These are phyloP conservation scores for Meda fulgida DNA, from an alignment of 2,797 vertebrate genomes.

Conservation along the genomic window DNA sequence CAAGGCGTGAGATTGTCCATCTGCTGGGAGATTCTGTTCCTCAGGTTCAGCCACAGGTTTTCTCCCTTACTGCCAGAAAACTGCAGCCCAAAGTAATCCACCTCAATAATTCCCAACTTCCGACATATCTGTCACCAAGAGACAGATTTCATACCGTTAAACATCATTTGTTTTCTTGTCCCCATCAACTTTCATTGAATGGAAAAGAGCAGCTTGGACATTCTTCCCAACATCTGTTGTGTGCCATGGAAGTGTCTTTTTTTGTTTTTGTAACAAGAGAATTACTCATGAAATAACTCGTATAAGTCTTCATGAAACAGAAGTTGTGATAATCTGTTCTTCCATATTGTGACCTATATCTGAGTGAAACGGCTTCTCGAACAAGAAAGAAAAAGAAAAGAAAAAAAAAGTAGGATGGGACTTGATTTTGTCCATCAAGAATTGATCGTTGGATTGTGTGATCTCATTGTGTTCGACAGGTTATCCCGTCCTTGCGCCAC, in stretches of 20 bases:
- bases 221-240: background rate
- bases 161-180: background rate
- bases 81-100: slow-evolving; percentile 98
- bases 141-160: background rate
- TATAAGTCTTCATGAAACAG: background rate
- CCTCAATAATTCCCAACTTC: slow-evolving; percentile 95
- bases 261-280: background rate
- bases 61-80: slow-evolving; percentile 96
- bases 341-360: background rate
- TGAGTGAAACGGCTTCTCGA: background rate
- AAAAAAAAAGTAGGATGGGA: too few species aligned
- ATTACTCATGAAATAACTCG: background rate
- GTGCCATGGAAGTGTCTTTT: background rate
- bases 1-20: slow-evolving; percentile 94
- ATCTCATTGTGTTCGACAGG: background rate
- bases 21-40: slow-evolving; percentile 98
- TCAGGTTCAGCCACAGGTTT: slow-evolving; percentile 97
- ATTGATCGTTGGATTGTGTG: background rate
- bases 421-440: background rate
- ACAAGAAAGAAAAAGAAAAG: too few species aligned
- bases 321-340: background rate
- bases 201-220: background rate
- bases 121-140: slow-evolving; percentile 87
- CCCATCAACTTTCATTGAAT: background rate
- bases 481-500: background rate